These are phyloP conservation scores for Gerris buenoi DNA, from an alignment of 1,140 invertebrate genomes.

Conservation along the genomic window DNA sequence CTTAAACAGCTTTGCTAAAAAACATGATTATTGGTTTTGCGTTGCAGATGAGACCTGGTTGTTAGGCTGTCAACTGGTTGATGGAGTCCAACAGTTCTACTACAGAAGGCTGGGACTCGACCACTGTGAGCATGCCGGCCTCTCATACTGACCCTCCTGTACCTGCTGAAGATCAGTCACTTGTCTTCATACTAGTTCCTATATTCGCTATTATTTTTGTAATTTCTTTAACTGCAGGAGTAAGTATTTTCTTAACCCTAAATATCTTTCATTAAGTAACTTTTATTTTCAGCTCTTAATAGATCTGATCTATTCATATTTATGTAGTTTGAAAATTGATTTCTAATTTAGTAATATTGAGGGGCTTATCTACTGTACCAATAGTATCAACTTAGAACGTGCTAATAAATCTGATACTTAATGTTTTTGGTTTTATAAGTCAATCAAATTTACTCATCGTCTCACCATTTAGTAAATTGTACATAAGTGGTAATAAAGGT, in stretches of 20 bases:
- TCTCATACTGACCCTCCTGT: not conserved
- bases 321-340: not conserved
- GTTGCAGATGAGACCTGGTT: too few species aligned
- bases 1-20: too few species aligned
- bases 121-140: not conserved
- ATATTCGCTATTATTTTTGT: constrained; percentile 9
- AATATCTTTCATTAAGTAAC: not conserved
- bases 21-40: too few species aligned
- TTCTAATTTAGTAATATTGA: not conserved
- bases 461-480: too few species aligned
- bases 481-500: too few species aligned
- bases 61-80: too few species aligned
- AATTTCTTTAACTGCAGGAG: constrained; percentile 4
- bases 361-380: not conserved
- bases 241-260: constrained; percentile 5
- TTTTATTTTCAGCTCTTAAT: not conserved
- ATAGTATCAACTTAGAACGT: not conserved
- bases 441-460: too few species aligned
- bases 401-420: too few species aligned
- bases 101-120: too few species aligned
- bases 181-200: constrained; percentile 8
- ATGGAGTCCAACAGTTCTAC: too few species aligned
- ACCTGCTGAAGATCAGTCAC: constrained; percentile 6
- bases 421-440: too few species aligned
- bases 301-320: not conserved